Evolutionary conservation across 2,113 vertebrate species (phyloP).

Genomic region (Morphnarchus princeps): DNA sequence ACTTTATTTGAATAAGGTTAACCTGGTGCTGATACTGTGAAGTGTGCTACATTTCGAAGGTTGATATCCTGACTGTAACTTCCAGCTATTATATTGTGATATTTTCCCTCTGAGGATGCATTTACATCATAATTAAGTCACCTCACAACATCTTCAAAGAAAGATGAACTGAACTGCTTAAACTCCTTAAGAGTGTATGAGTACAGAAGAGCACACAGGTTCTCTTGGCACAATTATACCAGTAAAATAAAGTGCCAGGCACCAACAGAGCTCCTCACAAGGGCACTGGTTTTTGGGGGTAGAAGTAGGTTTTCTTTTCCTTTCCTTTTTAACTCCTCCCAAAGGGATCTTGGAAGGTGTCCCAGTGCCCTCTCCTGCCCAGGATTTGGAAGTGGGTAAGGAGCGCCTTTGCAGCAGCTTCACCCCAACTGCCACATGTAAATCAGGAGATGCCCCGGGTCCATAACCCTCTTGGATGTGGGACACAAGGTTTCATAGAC

Average conservation of each 20-base stretch:
- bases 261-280: neutral
- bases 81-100: neutral
- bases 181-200: neutral
- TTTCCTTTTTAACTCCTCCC: neutral
- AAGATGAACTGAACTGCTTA: neutral
- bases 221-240: neutral
- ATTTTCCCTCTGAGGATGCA: neutral
- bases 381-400: neutral
- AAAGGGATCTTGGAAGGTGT: neutral
- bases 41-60: neutral
- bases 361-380: neutral
- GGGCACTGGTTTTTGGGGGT: neutral
- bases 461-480: neutral
- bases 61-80: neutral
- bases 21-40: neutral
- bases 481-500: neutral
- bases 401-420: neutral
- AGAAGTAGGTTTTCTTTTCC: neutral
- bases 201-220: neutral
- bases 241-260: neutral
- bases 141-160: neutral
- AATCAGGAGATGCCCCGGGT: neutral
- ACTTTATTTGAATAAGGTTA: neutral
- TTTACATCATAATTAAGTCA: neutral
- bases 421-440: neutral